Conservation (phyloP, 2,888 invertebrate species). For the Mactromeris polynyma region DNA sequence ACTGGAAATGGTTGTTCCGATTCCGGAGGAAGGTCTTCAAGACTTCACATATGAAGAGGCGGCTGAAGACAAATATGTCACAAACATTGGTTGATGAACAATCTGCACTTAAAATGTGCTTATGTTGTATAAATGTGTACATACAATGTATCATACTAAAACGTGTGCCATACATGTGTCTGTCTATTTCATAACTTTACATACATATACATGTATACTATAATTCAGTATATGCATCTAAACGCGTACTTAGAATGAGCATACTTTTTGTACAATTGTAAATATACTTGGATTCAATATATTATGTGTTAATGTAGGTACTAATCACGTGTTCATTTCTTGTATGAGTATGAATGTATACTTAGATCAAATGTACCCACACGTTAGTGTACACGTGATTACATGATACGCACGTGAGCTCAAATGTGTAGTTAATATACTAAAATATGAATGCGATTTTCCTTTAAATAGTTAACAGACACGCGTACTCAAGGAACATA, state of each 20-base stretch:
- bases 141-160: no score
- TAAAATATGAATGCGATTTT: background rate
- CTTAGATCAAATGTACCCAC: background rate
- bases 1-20: slow-evolving; percentile 72
- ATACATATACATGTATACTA: no score
- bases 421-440: background rate
- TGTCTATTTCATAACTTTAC: no score
- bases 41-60: slow-evolving; percentile 83
- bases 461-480: background rate
- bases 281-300: no score
- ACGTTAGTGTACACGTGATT: background rate
- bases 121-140: no score
- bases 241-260: background rate
- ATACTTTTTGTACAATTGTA: no score
- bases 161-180: no score
- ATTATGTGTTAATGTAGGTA: background rate
- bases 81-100: slow-evolving; percentile 31
- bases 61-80: slow-evolving; percentile 79
- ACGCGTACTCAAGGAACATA: background rate
- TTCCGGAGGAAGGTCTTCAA: slow-evolving; percentile 74
- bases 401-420: background rate
- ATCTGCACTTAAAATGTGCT: background rate
- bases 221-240: background rate
- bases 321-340: background rate
- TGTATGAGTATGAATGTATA: background rate